A percentile compares a stretch with the other conserved stretches of the same genome.
phyloP scores from a whole-genome alignment of 2,113 vertebrate genomes.

The Microtus oregoni region DNA sequence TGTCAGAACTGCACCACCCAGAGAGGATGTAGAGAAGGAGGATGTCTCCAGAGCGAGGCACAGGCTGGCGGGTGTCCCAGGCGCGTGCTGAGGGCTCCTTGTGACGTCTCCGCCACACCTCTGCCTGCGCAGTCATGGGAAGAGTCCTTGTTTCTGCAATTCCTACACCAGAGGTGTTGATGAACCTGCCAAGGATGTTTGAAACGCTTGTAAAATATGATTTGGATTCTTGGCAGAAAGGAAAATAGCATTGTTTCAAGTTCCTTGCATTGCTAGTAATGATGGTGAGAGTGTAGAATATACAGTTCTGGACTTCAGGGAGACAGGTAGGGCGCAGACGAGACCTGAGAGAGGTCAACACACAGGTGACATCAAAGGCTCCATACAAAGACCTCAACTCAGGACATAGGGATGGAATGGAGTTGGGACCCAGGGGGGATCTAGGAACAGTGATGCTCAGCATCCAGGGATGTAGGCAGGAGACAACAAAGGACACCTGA shows the following conservation, averaged over 20 bases:
- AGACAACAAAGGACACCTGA: neutral
- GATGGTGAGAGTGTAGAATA: neutral
- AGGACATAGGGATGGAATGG: neutral
- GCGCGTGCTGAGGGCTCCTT: accelerated
- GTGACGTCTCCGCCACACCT: neutral
- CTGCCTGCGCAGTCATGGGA: neutral
- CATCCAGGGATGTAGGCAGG: neutral
- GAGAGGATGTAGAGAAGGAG: neutral
- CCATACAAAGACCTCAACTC: neutral
- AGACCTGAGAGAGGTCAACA: neutral
- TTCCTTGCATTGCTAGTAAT: neutral
- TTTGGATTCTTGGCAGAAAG: constrained; percentile 18
- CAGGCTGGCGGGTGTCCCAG: neutral
- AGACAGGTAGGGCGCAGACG: neutral
- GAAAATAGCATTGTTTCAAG: neutral
- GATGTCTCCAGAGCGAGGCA: neutral
- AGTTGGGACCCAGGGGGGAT: neutral
- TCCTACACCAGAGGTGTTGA: constrained; percentile 58
- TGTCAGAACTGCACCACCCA: neutral
- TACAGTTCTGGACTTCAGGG: neutral
- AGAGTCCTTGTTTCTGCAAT: constrained; percentile 48
- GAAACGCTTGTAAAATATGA: constrained; percentile 36
- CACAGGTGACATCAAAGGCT: neutral
- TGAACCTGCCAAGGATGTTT: constrained; percentile 57
- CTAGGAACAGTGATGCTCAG: no score